Evolutionary conservation across 1,140 invertebrate genomes (phyloP).

Genomic region (Mya arenaria): DNA sequence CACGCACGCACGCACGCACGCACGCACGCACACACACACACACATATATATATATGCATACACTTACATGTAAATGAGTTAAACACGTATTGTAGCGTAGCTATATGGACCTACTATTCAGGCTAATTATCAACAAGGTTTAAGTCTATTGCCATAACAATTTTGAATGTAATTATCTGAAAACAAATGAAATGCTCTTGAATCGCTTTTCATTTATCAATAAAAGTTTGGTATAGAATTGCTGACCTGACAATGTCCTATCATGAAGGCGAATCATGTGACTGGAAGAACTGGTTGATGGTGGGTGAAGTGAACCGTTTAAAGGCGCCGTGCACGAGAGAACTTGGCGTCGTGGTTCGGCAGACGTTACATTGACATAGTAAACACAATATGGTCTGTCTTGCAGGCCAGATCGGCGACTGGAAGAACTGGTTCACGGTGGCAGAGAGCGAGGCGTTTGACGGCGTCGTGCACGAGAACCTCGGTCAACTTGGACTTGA

Average conservation of each 20-base stretch:
- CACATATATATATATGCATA: no score
- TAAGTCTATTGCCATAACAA: no score
- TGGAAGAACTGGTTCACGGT: constrained; percentile 68
- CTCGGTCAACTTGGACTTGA: not conserved
- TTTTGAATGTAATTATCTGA: no score
- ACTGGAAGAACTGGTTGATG: not conserved
- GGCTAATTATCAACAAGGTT: no score
- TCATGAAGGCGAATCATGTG: not conserved
- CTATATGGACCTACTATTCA: no score
- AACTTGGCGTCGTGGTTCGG: not conserved
- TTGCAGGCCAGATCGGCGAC: constrained; percentile 64
- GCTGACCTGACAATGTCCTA: not conserved
- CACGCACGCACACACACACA: no score
- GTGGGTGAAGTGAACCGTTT: not conserved
- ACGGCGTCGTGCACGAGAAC: constrained; percentile 13
- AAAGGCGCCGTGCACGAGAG: not conserved
- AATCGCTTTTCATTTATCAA: no score
- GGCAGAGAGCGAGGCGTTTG: constrained; percentile 56
- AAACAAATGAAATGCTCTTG: no score
- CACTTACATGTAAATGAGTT: no score
- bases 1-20: no score
- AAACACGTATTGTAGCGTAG: no score
- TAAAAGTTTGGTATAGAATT: not conserved
- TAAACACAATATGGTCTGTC: not conserved
- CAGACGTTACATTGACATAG: not conserved